Evolutionary conservation across 2,888 invertebrate species (phyloP).

Genomic region (Habroteleia sp.): DNA sequence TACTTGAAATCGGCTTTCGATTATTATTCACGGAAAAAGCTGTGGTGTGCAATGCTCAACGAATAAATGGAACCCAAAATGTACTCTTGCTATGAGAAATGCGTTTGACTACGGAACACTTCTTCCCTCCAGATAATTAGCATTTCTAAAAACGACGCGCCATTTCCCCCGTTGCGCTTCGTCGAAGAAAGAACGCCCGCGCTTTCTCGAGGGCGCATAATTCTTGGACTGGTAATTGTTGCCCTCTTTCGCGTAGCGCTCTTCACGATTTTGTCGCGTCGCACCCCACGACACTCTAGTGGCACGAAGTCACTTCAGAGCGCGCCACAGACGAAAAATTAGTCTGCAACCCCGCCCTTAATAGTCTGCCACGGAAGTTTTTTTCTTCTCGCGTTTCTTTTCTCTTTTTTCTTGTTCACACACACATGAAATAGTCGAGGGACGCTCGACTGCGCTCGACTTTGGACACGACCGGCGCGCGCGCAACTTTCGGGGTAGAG

Average conservation of each 20-base stretch:
- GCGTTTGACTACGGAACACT: conserved; percentile 1
- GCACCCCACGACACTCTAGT: conserved; percentile 46
- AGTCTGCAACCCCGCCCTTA: conserved; percentile 57
- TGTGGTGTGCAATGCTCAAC: too few relatives aligned
- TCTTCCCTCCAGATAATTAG: conserved; percentile 44
- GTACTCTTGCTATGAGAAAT: too few relatives aligned
- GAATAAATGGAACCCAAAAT: too few relatives aligned
- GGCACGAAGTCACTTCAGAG: conserved; percentile 46
- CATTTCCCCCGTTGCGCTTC: conserved; percentile 13
- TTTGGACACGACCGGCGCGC: conserved; percentile 21
- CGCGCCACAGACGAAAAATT: conserved; percentile 58
- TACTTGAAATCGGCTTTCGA: too few relatives aligned
- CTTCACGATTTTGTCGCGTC: conserved; percentile 58
- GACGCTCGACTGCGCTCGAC: conserved; percentile 24
- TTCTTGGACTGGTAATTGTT: conserved; percentile 58
- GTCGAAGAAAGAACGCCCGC: conserved; percentile 15
- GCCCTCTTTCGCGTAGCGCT: conserved; percentile 50
- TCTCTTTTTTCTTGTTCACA: conserved; percentile 28
- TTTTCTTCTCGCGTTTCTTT: conserved; percentile 11
- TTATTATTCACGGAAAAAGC: too few relatives aligned
- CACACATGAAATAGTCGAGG: conserved; percentile 35
- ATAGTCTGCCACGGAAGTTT: conserved; percentile 38
- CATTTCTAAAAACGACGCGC: conserved; percentile 54
- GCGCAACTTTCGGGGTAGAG: conserved; percentile 22
- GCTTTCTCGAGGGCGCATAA: conserved; percentile 49